Evolutionary conservation across 2,113 vertebrate genomes (phyloP), one percentile per base, ranked within the genome.

Genomic region (Mormyrus lacerda): DNA sequence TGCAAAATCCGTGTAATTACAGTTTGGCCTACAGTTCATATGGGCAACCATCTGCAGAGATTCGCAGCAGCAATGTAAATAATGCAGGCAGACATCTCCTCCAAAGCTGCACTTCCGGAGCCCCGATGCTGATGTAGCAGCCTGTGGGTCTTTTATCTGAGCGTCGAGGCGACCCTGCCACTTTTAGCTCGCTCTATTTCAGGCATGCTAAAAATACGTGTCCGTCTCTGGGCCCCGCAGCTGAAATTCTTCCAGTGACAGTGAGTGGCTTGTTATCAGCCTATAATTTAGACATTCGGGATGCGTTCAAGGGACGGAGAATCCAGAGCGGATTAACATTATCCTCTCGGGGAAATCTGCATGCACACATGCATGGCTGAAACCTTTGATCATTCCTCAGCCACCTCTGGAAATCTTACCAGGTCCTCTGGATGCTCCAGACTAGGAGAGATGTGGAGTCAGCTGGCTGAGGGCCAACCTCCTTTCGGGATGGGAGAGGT

Each of bases 281-380:
- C 48, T 87, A 53, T 87, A 87, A 87, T 87, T 84, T 47, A 84
- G 82, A 84, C 82, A 84, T 84, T 51, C 85, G 50, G 50, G 85
- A 53, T 50, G 50, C 50, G 85, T 87, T 87, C 50, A 53, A 47
- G 48, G 50, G 15, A 35, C 21, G 7, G 21, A 51, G 19, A 27
- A 55, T 87, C 48, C 50, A 17, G 13, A 15, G 50, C 48, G 50
- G 85, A 87, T 31, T 53, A 87, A 53, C 50, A 13, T 87, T 53
- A 48, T 87, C 85, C 48, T 55, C 50, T 35, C 47, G 27, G 50
- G 85, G 50, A 87, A 87, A 87, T 87, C 85, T 87, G 50, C 85
- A 55, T 87, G 13, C 47, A 53, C 24, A 87, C 85, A 87, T 47
- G 27, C 50, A 9, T 39, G 50, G 50, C 50, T 87, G 61, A 53